A percentile compares a stretch with the other conserved stretches of the same genome.
Conservation (phyloP, 2,113 vertebrate species). For the Vimba vimba region DNA sequence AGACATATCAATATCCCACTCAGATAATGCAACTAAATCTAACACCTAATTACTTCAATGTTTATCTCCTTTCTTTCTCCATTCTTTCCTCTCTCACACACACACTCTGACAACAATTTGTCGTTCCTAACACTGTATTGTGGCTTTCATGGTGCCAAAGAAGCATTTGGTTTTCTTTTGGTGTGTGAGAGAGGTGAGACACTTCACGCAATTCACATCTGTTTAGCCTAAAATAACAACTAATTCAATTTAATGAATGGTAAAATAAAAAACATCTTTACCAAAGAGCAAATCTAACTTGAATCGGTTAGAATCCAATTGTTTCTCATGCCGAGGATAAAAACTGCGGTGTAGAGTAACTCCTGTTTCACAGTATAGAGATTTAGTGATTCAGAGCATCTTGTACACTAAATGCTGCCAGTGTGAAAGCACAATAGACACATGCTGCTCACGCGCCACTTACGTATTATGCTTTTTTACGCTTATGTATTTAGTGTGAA, state of each 20-base stretch:
- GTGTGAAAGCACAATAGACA: background rate
- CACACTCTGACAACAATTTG: conserved; percentile 53
- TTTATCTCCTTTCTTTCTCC: conserved; percentile 24
- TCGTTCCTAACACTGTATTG: conserved; percentile 57
- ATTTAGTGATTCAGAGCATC: background rate
- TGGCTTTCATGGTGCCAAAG: conserved; percentile 48
- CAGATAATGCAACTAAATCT: background rate
- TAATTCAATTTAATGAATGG: background rate
- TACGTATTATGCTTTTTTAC: background rate
- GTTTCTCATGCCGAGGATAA: background rate
- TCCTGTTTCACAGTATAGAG: background rate
- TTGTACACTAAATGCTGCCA: background rate
- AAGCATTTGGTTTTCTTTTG: conserved; percentile 45
- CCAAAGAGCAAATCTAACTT: background rate
- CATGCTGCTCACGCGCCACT: background rate
- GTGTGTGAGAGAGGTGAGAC: conserved; percentile 33
- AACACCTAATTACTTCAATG: background rate
- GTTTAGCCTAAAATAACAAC: conserved; percentile 20
- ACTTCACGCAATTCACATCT: conserved; percentile 9
- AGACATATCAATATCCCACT: background rate
- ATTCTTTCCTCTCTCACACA: conserved; percentile 29
- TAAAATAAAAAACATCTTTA: background rate
- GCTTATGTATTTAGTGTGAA: background rate
- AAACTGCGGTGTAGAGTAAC: background rate
- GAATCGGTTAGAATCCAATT: too few species aligned